A percentile compares a stretch with the other conserved stretches of the same genome.
These are phyloP conservation scores for Scophthalmus maximus DNA, from an alignment of 2,113 vertebrate species.

Conservation along the genomic window DNA sequence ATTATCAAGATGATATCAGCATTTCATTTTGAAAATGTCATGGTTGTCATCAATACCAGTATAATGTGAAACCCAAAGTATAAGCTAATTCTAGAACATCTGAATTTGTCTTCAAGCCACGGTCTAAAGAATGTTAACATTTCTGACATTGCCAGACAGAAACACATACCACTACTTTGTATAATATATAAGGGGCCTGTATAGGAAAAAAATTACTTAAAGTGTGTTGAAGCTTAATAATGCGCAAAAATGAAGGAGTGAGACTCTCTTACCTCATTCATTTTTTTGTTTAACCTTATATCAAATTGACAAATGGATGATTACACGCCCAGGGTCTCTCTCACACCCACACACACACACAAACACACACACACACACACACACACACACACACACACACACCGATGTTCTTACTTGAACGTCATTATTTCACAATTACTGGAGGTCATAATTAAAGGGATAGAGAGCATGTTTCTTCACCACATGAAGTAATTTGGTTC, in stretches of 20 bases:
- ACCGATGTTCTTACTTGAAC: not conserved
- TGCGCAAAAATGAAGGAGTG: not conserved
- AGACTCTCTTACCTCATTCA: not conserved
- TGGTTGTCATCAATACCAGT: too few relatives aligned
- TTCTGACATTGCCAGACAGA: not conserved
- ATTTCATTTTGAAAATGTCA: too few relatives aligned
- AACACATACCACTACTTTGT: not conserved
- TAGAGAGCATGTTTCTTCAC: not conserved
- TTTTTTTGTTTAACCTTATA: slow-evolving; percentile 12
- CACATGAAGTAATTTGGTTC: slow-evolving; percentile 6
- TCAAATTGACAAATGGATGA: slow-evolving; percentile 3
- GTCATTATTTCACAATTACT: not conserved
- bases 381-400: slow-evolving; percentile 4
- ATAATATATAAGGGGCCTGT: not conserved
- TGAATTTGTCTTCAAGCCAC: too few relatives aligned
- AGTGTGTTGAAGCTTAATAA: not conserved
- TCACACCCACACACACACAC: not conserved
- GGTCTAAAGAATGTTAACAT: not conserved
- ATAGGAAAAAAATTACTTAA: not conserved
- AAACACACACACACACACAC: slow-evolving; percentile 8
- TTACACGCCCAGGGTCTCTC: slow-evolving; percentile 1
- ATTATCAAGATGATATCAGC: too few relatives aligned
- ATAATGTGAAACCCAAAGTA: too few relatives aligned
- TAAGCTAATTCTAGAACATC: too few relatives aligned
- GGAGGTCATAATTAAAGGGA: slow-evolving; percentile 15